phyloP scores from a whole-genome alignment of 1,140 invertebrate genomes.

The Hestina assimilis region DNA sequence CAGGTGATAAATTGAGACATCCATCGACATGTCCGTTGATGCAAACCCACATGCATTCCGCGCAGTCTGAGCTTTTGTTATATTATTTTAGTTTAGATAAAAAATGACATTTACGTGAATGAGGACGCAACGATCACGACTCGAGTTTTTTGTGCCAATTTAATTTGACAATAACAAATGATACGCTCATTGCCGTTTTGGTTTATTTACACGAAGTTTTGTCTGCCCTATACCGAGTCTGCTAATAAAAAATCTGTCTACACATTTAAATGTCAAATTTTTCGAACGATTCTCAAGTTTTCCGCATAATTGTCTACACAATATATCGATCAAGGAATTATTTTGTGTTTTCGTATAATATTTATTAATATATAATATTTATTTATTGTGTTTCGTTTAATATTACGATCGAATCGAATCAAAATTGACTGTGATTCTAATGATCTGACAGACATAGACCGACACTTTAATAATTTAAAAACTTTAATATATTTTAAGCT shows the following conservation, averaged over 20 bases:
- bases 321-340: no score
- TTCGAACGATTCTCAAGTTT: slow-evolving; percentile 2
- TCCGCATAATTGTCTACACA: not conserved
- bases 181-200: slow-evolving; percentile 27
- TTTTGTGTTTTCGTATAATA: no score
- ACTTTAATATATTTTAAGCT: no score
- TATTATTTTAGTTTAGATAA: slow-evolving; percentile 43
- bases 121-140: slow-evolving; percentile 54
- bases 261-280: slow-evolving; percentile 23
- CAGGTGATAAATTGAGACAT: slow-evolving; percentile 38
- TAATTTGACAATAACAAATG: slow-evolving; percentile 57
- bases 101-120: slow-evolving; percentile 58
- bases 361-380: no score
- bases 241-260: slow-evolving; percentile 11
- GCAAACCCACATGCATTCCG: slow-evolving; percentile 24
- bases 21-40: slow-evolving; percentile 25
- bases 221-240: slow-evolving; percentile 10
- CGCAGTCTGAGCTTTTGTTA: slow-evolving; percentile 27
- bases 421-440: no score
- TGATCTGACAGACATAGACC: no score
- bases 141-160: slow-evolving; percentile 40
- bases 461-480: no score
- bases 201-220: slow-evolving; percentile 17
- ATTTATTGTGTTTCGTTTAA: no score
- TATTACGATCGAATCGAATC: no score